Base-by-base conservation (phyloP, 2,888 invertebrate species). In the Cataglyphis cursor region DNA sequence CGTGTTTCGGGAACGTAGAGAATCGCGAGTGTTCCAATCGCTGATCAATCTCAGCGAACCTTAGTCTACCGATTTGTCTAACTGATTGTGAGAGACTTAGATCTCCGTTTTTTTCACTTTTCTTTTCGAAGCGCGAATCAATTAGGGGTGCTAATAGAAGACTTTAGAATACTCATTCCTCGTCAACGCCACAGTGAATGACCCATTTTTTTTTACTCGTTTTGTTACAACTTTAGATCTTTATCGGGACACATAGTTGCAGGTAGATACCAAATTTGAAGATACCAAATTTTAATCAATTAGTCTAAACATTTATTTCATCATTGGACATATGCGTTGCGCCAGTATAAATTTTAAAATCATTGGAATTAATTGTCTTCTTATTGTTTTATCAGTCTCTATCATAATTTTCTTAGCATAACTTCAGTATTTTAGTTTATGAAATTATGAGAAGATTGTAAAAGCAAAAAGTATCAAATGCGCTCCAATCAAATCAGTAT, bases 11-110 rank as follows among this genome's bases (percentile, higher is more conserved):
- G n/a, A 76, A 54, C 38, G 65, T 24, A 35, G 35, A 24, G 18
- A 74, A 51, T 3, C 62, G 10, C 24, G 12, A 35, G 15, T 31
- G 51, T 81, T 81, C 54, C 57, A 21, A 8, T 44, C 78, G 4
- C 41, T 59, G 41, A 78, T 78, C 57, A 38, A 35, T 59, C 70
- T 41, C 44, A 28, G 15, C 8, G 44, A 44, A 35, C 9, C 44
- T 78, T 59, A 59, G 44, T 31, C 35, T 21, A 44, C n/a, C 57
- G 68, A 78, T 70, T 70, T 78, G 41, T 70, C 15, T 31, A 6
- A 35, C 15, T 31, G 35, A 35, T 35, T 35, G 35, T 8, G 35
- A 35, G 6, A 35, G 35, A 6, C 35, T 35, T 0, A 8, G 35
- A 35, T 6, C 35, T 35, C 35, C 35, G 35, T 35, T 35, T 35